These are phyloP conservation scores for Iphiclides podalirius DNA, from an alignment of 2,888 invertebrate genomes.

Conservation along the genomic window DNA sequence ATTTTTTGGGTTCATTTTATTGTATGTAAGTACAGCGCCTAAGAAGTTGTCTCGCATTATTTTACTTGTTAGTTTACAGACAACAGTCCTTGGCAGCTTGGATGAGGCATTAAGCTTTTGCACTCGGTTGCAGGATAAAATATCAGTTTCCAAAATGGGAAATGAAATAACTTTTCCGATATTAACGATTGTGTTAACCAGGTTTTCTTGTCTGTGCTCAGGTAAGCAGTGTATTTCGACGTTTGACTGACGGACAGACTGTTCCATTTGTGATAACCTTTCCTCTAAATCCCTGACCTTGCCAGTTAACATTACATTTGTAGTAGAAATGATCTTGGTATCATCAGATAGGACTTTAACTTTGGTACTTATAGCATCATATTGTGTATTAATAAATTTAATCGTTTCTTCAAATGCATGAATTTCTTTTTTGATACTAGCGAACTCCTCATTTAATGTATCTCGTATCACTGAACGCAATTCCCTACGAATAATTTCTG, in stretches of 20 bases:
- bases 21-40: no score
- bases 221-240: constrained; percentile 18
- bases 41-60: no score
- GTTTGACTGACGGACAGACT: constrained; percentile 16
- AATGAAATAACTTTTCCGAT: constrained; percentile 15
- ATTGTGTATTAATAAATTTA: background rate
- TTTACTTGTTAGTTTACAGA: no score
- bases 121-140: no score
- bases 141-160: no score
- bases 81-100: no score
- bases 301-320: background rate
- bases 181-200: constrained; percentile 7
- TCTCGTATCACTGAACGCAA: background rate
- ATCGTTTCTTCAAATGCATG: background rate
- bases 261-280: constrained; percentile 12
- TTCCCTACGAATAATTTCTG: background rate
- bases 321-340: background rate
- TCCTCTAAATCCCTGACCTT: background rate
- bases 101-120: no score
- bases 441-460: background rate
- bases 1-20: no score
- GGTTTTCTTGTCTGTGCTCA: constrained; percentile 14
- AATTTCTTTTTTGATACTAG: background rate
- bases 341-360: background rate
- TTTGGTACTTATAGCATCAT: background rate